These are phyloP conservation scores for Merops nubicus DNA, from an alignment of 2,113 vertebrate genomes.

Conservation along the genomic window DNA sequence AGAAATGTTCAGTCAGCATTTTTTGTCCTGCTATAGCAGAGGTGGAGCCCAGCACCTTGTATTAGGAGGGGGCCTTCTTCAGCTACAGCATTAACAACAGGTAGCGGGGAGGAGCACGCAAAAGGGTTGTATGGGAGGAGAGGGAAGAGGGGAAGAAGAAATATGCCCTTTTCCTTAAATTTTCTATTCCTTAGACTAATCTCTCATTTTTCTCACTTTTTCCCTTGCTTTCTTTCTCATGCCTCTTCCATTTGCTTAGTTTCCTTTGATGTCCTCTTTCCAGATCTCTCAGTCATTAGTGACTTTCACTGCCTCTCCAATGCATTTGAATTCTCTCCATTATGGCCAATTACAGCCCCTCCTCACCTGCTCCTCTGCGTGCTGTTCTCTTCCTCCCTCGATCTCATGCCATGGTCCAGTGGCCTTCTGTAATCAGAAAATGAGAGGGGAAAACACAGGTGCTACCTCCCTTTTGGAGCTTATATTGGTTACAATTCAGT, in stretches of 20 bases:
- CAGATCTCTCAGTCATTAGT: neutral
- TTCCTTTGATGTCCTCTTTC: slow-evolving; percentile 4
- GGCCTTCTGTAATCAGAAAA: slow-evolving; percentile 24
- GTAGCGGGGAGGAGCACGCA: neutral
- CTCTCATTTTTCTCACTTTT: neutral
- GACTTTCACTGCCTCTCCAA: neutral
- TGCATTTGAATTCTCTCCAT: neutral
- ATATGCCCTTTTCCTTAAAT: neutral
- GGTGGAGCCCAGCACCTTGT: neutral
- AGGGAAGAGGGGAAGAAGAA: neutral
- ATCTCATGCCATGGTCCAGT: neutral
- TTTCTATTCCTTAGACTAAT: neutral
- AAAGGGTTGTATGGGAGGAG: neutral
- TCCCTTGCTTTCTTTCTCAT: neutral
- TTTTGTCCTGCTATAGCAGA: neutral
- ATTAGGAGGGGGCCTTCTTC: neutral
- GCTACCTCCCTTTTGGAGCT: neutral
- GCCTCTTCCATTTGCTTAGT: neutral
- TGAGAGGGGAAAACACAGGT: neutral
- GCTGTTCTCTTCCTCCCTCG: slow-evolving; percentile 1
- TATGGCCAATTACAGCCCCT: neutral
- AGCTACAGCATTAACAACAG: neutral
- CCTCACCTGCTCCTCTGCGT: neutral
- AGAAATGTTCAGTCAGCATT: neutral
- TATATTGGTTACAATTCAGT: neutral